Base-by-base conservation (phyloP, 2,113 vertebrate species). In the Caranx melampygus region DNA sequence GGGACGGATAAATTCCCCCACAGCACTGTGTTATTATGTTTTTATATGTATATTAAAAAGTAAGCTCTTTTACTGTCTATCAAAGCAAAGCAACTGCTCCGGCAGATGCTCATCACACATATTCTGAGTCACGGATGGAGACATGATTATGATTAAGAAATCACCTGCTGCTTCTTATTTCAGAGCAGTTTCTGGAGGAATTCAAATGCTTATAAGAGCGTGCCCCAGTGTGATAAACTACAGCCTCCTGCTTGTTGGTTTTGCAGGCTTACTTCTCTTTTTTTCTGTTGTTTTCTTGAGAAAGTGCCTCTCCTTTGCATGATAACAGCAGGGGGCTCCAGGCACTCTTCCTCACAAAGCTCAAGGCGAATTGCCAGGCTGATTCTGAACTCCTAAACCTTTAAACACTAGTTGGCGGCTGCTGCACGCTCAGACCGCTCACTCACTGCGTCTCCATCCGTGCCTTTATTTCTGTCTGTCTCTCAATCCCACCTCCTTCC, bases 321-420 rank as follows among this genome's bases (percentile, higher is more conserved):
- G 71, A 79, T 75, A 89, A 89, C 91, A 90, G 89, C 84, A 91
- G 89, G 91, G 83, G 89, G 87, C 92, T 87, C 64, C 83, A 63
- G 90, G 85, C 88, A 55, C 72, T 85, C 58, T 89, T 82, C 83
- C 75, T 80, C 85, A 76, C 79, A 75, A 83, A 90, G 72, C 89
- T 79, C 82, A 85, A 67, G 82, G 89, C 83, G 78, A 90, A 85
- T 81, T 75, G 74, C 79, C 72, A 81, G 81, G 58, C 88, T 88
- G 86, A 88, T 89, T 92, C 83, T 93, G 87, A 93, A 90, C 82
- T 91, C 89, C 79, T 90, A 93, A 94, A 93, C 92, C 86, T 86
- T 93, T 92, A 92, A 93, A 93, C 87, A 83, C 68, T 82, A 76
- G 82, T 89, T 90, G 84, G 86, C 81, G 57, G 81, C 18, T 40